Evolutionary conservation across 2,113 vertebrate species (phyloP).

Genomic region (Erpornis zantholeuca): DNA sequence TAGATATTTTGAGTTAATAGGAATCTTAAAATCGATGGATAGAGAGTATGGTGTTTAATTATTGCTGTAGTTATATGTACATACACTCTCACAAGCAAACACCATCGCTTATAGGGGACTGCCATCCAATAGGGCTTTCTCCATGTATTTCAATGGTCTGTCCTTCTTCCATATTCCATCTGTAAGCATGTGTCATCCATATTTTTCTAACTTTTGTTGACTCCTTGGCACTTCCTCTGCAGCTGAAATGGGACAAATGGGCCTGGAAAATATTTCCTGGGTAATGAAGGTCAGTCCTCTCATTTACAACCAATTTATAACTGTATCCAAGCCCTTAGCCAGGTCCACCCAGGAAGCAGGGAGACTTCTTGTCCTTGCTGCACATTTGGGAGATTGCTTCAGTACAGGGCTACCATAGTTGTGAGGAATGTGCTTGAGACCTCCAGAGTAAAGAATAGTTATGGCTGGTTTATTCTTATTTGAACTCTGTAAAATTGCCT

Average conservation of each 20-base stretch:
- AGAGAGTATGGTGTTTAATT: not conserved
- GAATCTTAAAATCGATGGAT: not conserved
- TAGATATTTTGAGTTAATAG: not conserved
- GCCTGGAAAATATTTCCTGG: not conserved
- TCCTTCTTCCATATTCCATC: not conserved
- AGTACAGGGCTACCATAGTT: not conserved
- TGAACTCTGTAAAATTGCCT: not conserved
- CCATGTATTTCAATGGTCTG: not conserved
- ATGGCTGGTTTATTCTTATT: not conserved
- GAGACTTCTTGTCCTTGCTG: not conserved
- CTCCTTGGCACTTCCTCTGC: not conserved
- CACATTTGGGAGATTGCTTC: not conserved
- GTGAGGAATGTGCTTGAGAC: accelerated
- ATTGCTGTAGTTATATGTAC: not conserved
- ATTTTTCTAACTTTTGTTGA: not conserved
- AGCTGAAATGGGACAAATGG: not conserved
- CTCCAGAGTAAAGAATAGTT: not conserved
- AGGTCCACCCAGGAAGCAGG: not conserved
- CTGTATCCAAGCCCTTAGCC: not conserved
- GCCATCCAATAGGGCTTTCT: not conserved
- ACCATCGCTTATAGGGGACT: not conserved
- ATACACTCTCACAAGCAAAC: not conserved
- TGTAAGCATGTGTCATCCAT: not conserved
- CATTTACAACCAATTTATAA: not conserved
- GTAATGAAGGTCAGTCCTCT: not conserved